Evolutionary conservation across 2,113 vertebrate genomes (phyloP).

Genomic region (Xenus cinereus): DNA sequence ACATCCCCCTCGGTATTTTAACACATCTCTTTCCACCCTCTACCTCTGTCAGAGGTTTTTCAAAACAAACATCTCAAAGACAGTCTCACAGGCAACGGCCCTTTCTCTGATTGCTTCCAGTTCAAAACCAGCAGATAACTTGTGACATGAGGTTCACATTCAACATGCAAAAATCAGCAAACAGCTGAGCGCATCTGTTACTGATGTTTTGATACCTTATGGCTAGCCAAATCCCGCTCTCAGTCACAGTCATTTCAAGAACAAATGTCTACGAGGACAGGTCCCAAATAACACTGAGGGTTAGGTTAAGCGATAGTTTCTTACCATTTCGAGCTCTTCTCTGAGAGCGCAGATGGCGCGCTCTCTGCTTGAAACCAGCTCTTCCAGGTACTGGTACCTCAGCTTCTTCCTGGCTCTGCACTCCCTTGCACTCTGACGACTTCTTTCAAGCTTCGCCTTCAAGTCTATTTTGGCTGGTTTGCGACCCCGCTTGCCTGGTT

Average conservation of each 20-base stretch:
- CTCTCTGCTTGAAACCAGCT: constrained; percentile 94
- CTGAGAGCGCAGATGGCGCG: constrained; percentile 94
- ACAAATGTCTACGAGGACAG: not conserved
- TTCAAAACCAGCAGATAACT: not conserved
- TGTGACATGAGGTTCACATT: not conserved
- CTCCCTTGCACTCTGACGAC: constrained; percentile 94
- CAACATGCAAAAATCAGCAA: not conserved
- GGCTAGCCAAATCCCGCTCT: not conserved
- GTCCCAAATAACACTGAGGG: not conserved
- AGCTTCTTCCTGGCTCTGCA: constrained; percentile 95
- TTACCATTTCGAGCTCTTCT: constrained; percentile 97
- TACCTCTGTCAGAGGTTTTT: not conserved
- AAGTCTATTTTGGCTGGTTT: constrained; percentile 97
- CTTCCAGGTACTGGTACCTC: constrained; percentile 96
- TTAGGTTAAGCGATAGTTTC: not conserved
- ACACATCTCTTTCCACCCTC: not conserved
- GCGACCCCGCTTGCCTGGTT: constrained; percentile 93
- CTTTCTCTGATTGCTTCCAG: not conserved
- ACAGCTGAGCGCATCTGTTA: constrained; percentile 42
- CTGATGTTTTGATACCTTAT: not conserved
- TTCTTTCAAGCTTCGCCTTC: constrained; percentile 96
- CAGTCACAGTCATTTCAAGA: not conserved
- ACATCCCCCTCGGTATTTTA: not conserved
- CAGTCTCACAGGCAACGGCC: not conserved
- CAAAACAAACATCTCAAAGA: not conserved